Base-by-base conservation (phyloP, 2,797 vertebrate species). In the Mus spretus region DNA sequence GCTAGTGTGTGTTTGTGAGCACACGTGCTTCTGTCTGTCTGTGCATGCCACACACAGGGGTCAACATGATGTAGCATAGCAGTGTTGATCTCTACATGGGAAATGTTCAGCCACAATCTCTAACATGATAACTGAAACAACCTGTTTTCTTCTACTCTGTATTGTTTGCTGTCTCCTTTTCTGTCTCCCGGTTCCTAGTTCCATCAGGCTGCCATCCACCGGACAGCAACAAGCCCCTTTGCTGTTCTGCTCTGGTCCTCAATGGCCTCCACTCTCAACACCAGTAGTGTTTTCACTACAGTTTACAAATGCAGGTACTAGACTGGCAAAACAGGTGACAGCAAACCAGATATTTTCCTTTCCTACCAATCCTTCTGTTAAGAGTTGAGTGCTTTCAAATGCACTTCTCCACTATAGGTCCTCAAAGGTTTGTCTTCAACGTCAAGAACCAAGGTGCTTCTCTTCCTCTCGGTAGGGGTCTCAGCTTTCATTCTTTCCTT, bases 291-390 rank as follows among this genome's bases (percentile, higher is more conserved):
- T 34, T 61, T 19, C n/a, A 75, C 24, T 61, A n/a, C 0, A 74
- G 72, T 74, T 93, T 92, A 59, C 90, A 75, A 90, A 85, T 34
- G 74, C 15, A 95, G 44, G 26, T 92, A 28, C 50, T 87, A 37
- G 84, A 53, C 70, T 37, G 44, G 61, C 67, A 61, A 78, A 89
- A 15, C 28, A n/a, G 78, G 59, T 74, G 84, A 77, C 34, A 92
- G 24, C 55, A 61, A 94, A 93, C 63, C 47, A 31, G 85, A 67
- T 65, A 53, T 20, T 59, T 47, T 34, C 47, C 63, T 86, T 74
- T 50, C 6, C 34, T 11, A 78, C 20, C 26, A 72, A 95, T 40
- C 22, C 70, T 81, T 72, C 59, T 79, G 6, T 22, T 70, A 92
- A 78, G 77, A 88, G 78, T 53, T 70, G n/a, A 50, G 47, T 26